phyloP scores from a whole-genome alignment of 2,113 vertebrate genomes.

The Forbesichthys papilliferus region DNA sequence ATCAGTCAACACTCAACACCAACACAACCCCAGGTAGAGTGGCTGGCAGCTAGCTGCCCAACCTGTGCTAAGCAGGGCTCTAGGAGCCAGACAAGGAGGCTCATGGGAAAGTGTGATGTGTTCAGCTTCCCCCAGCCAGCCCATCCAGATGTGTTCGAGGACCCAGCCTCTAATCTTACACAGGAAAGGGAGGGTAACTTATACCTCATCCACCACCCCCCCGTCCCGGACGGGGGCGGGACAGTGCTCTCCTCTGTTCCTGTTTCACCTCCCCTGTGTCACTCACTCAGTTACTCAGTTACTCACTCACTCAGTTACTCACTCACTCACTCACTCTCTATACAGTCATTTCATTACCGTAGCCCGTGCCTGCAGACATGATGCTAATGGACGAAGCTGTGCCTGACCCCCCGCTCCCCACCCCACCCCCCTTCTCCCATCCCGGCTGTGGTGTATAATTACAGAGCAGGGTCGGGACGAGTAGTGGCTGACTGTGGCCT shows the following conservation, averaged over 20 bases:
- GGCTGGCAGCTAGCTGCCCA: not conserved
- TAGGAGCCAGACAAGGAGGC: constrained; percentile 20
- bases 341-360: not conserved
- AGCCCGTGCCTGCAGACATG: constrained; percentile 31
- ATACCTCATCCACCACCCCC: constrained; percentile 21
- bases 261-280: constrained; percentile 50
- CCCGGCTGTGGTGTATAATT: constrained; percentile 56
- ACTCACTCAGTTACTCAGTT: not conserved
- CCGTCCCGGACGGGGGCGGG: constrained; percentile 35
- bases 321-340: not conserved
- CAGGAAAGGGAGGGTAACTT: constrained; percentile 64
- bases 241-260: not conserved
- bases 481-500: constrained; percentile 41
- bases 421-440: constrained; percentile 6
- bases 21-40: not conserved
- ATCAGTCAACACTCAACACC: constrained; percentile 49
- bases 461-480: constrained; percentile 44
- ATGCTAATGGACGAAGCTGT: constrained; percentile 50
- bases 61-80: not conserved
- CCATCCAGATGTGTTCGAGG: constrained; percentile 67
- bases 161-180: constrained; percentile 69
- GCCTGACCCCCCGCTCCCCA: constrained; percentile 8
- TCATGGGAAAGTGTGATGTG: constrained; percentile 29
- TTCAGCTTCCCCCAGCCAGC: constrained; percentile 37
- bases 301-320: not conserved